These are phyloP conservation scores for Phoebastria nigripes DNA, from an alignment of 2,797 vertebrate genomes.

Conservation along the genomic window DNA sequence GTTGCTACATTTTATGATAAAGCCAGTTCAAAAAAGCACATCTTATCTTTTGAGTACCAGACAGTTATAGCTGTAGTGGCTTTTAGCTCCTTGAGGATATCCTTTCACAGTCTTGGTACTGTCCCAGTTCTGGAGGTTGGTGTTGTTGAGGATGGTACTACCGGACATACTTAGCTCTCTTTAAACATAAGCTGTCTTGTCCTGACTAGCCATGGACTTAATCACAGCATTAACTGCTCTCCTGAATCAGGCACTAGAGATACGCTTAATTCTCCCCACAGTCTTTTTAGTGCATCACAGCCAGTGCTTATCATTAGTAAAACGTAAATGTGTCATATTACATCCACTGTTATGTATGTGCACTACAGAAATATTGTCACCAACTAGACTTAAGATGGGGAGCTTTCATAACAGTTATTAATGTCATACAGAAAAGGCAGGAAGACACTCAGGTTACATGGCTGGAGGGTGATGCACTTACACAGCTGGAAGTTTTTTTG, in stretches of 20 bases:
- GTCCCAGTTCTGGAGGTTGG: background rate
- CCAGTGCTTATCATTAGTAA: background rate
- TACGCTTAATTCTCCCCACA: slow-evolving; percentile 35
- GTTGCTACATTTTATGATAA: background rate
- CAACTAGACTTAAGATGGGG: background rate
- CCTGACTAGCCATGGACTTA: slow-evolving; percentile 48
- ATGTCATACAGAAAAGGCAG: background rate
- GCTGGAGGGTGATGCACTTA: background rate
- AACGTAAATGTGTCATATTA: background rate
- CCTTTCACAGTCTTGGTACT: background rate
- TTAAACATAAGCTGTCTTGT: slow-evolving; percentile 46
- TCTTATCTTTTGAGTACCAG: background rate
- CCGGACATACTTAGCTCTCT: slow-evolving; percentile 35
- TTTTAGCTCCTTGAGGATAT: background rate
- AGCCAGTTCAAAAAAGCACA: background rate
- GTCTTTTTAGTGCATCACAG: slow-evolving; percentile 31
- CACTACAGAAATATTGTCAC: background rate
- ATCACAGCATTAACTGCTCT: slow-evolving; percentile 48
- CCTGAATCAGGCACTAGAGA: slow-evolving; percentile 29
- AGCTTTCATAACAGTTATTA: background rate
- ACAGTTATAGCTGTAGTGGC: background rate
- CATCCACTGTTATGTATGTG: background rate
- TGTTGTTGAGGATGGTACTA: background rate
- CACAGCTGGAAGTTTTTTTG: background rate
- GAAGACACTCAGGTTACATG: background rate